Base-by-base conservation (phyloP, 2,888 invertebrate genomes). In the Melieria omissa region DNA sequence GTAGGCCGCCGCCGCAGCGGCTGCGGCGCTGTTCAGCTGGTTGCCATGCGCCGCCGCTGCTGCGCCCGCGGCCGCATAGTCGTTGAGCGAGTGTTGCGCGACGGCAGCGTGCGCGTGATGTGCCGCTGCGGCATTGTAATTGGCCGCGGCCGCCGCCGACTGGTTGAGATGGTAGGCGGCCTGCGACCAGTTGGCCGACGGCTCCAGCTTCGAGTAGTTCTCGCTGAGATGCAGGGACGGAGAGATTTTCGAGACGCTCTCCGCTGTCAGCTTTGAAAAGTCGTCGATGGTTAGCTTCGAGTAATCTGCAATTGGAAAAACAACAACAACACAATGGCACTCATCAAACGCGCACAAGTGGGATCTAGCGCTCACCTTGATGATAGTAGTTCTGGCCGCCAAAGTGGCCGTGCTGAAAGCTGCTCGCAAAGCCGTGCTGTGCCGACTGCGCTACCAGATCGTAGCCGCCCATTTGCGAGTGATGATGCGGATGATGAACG, bases 231-330 rank as follows among this genome's bases (percentile, higher is more conserved):
- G 85, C 55, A 86, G 72, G 10, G 85, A 83, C 62, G 87, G 86
- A 72, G 86, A 84, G 80, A 87, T 87, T 84, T 87, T 87, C 14
- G 85, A 81, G 42, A 86, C 85, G 75, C 85, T 84, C 71, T 87
- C 87, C 46, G 83, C 84, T 6, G 87, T 84, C 9, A 87, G 78
- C 72, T 89, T 91, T 0, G 90, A 87, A 75, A 89, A 86, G 57
- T 89, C 85, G 74, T 88, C 88, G 55, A 87, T 86, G 49, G 84
- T 80, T 61, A 88, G 82, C 76, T 91, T 91, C 14, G 90, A 88
- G 47, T 90, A 89, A 80, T 91, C 91, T 87, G 63, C 45, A 65
- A 14, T 73, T 4, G 44, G 49, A 46, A 46, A 57, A 57, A 29
- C 1, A 29, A 29, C 1, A 29, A 29, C 29, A 29, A 29, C 29